These are phyloP conservation scores for Rhyzopertha dominica DNA, from an alignment of 1,140 invertebrate species.

Conservation along the genomic window DNA sequence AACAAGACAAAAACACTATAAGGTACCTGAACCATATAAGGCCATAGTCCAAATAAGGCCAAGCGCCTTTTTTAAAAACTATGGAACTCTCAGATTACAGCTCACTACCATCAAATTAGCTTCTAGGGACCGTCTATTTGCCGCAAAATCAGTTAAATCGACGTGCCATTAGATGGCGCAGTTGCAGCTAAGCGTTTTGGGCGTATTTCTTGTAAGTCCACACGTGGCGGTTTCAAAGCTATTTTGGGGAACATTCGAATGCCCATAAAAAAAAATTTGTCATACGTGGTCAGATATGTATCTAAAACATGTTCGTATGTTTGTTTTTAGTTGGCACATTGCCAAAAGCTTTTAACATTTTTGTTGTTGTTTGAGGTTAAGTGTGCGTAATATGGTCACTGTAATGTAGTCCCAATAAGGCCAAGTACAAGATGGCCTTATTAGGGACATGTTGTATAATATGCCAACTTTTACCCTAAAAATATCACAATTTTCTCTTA, in stretches of 20 bases:
- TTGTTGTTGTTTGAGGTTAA: background rate
- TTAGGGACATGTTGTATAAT: background rate
- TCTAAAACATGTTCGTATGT: background rate
- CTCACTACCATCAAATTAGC: background rate
- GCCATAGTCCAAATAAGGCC: background rate
- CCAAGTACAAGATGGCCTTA: constrained; percentile 3
- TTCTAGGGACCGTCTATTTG: background rate
- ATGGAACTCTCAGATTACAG: background rate
- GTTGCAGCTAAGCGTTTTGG: background rate
- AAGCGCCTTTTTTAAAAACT: background rate
- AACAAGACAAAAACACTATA: constrained; percentile 8
- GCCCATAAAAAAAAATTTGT: background rate
- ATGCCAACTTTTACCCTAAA: background rate
- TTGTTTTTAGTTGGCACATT: background rate
- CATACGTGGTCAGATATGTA: background rate
- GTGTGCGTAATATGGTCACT: background rate
- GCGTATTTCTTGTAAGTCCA: background rate
- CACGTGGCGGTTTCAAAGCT: background rate
- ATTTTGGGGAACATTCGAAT: background rate
- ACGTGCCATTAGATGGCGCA: no score
- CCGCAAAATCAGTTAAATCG: background rate
- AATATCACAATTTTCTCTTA: background rate
- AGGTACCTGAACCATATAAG: constrained; percentile 1
- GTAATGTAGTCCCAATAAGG: constrained; percentile 5
- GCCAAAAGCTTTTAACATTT: background rate